These are phyloP conservation scores for Microhierax caerulescens DNA, from an alignment of 2,797 vertebrate genomes.

Conservation along the genomic window DNA sequence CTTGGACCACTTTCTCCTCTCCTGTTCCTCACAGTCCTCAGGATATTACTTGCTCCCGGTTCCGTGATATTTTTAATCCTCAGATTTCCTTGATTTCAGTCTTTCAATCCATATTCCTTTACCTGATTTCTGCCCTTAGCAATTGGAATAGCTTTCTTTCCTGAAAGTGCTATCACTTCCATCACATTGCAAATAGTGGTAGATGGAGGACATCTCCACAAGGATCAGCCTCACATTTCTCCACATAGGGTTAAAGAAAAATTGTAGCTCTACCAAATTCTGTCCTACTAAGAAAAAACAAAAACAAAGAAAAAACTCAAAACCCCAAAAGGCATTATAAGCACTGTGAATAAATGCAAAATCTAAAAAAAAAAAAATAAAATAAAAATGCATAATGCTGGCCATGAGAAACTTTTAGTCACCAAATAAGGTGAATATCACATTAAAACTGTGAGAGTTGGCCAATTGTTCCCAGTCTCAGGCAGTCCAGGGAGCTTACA, in stretches of 20 bases:
- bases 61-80: neutral
- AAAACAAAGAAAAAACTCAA: no score
- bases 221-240: neutral
- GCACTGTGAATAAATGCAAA: neutral
- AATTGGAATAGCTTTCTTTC: neutral
- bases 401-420: neutral
- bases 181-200: neutral
- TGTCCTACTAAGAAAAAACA: neutral
- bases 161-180: neutral
- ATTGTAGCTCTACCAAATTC: neutral
- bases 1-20: neutral
- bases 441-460: neutral
- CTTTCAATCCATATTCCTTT: neutral
- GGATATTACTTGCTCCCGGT: neutral
- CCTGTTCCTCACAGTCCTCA: neutral
- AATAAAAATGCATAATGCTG: neutral
- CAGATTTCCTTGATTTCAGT: neutral
- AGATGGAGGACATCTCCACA: neutral
- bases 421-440: neutral
- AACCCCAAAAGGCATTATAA: neutral
- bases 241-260: neutral
- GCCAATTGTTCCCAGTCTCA: neutral
- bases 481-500: slow-evolving; percentile 14
- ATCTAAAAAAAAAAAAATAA: neutral
- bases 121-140: neutral